Percentiles rank a stretch among this genome's conserved stretches.
These are phyloP conservation scores for Parazoanthus darwini DNA, from an alignment of 92 coral and sea anemone genomes.

Conservation along the genomic window DNA sequence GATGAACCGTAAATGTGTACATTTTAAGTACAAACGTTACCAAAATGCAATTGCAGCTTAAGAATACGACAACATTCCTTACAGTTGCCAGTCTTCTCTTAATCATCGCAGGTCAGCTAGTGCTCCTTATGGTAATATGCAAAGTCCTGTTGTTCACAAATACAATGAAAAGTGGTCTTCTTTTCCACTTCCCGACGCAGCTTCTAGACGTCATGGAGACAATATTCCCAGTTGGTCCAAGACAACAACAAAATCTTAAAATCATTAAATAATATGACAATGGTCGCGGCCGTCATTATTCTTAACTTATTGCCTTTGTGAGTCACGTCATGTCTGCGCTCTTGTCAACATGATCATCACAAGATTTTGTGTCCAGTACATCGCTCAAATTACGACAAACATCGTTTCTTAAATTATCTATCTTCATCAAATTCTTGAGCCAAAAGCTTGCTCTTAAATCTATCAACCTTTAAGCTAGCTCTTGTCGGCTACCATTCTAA, in stretches of 20 bases:
- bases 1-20: slow-evolving; percentile 5
- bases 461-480: not conserved
- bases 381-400: not conserved
- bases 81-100: slow-evolving; percentile 31
- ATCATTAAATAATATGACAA: not conserved
- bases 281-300: not conserved
- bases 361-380: too few relatives aligned
- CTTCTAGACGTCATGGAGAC: not conserved
- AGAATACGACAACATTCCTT: not conserved
- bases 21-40: slow-evolving; percentile 27
- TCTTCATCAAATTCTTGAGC: not conserved
- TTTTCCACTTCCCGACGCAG: not conserved
- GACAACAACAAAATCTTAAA: not conserved
- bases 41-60: slow-evolving; percentile 15
- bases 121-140: not conserved
- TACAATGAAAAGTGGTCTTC: not conserved
- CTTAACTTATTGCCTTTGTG: not conserved
- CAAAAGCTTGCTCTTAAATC: not conserved
- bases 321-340: not conserved
- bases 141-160: not conserved
- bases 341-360: not conserved
- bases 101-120: slow-evolving; percentile 11
- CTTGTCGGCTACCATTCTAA: not conserved
- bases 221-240: not conserved
- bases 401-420: not conserved